A percentile compares a stretch with the other conserved stretches of the same genome.
These are phyloP conservation scores for Achroia grisella DNA, from an alignment of 1,140 invertebrate species.

Conservation along the genomic window DNA sequence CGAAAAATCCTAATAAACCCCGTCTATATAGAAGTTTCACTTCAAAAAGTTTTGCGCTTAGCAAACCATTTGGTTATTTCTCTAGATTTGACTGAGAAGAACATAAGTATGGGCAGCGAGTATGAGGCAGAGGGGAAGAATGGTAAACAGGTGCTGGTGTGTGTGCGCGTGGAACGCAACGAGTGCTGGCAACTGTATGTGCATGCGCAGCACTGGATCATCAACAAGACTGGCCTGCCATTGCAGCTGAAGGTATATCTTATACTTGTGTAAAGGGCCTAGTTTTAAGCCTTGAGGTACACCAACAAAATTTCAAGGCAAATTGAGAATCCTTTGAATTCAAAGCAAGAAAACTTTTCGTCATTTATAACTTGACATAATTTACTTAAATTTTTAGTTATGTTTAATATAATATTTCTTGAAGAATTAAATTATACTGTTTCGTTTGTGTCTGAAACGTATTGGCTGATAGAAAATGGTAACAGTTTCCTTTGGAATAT, in stretches of 20 bases:
- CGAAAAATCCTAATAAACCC: no score
- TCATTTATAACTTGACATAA: not conserved
- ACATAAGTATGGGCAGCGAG: conserved; percentile 79
- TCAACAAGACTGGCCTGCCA: conserved; percentile 89
- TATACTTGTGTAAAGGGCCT: not conserved
- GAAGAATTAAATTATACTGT: no score
- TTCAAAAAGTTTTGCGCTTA: no score
- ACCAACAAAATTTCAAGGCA: not conserved
- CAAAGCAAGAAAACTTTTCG: not conserved
- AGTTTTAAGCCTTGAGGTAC: not conserved
- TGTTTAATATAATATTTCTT: no score
- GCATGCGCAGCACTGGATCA: conserved; percentile 92
- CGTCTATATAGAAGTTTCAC: no score
- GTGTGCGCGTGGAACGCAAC: conserved; percentile 77
- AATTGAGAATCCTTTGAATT: no score
- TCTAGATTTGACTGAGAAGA: conserved; percentile 49
- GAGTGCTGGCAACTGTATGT: conserved; percentile 79
- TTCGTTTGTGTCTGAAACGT: no score
- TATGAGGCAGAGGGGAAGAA: conserved; percentile 77
- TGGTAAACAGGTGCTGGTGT: conserved; percentile 78
- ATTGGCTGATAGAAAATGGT: no score
- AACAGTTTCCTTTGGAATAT: no score
- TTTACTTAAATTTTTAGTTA: no score
- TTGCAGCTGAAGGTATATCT: conserved; percentile 81
- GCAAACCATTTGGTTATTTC: not conserved